A percentile compares a stretch with the other conserved stretches of the same genome.
Conservation (phyloP, 2,113 vertebrate species). For the Chauna torquata region DNA sequence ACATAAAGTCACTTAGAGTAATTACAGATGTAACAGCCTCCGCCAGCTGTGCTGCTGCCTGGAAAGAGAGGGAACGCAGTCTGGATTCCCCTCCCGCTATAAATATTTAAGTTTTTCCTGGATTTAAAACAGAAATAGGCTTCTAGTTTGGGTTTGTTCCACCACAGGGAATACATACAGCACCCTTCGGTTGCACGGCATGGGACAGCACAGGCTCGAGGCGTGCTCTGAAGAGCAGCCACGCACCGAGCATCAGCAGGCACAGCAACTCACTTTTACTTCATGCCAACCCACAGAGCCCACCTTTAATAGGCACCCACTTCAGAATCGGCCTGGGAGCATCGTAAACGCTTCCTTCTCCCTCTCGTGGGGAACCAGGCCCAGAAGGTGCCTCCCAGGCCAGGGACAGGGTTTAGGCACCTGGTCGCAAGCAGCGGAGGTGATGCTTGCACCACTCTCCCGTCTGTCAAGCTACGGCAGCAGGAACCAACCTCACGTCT, state of each 20-base stretch:
- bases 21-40: background rate
- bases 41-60: background rate
- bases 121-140: background rate
- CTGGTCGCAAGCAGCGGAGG: accelerated
- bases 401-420: background rate
- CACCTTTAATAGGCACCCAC: background rate
- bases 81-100: background rate
- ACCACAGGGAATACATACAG: background rate
- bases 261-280: background rate
- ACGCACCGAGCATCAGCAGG: accelerated
- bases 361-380: background rate
- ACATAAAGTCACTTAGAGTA: background rate
- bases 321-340: background rate
- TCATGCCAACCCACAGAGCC: background rate
- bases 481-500: background rate
- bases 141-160: background rate
- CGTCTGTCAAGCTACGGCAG: background rate
- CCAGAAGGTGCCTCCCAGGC: background rate
- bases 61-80: background rate
- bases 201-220: accelerated
- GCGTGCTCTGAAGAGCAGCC: accelerated
- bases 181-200: background rate
- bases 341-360: background rate
- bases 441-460: background rate
- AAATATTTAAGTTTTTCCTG: background rate